A percentile compares a stretch with the other conserved stretches of the same genome.
These are phyloP conservation scores for Agrochola lychnidis DNA, from an alignment of 2,888 invertebrate genomes.

Conservation along the genomic window DNA sequence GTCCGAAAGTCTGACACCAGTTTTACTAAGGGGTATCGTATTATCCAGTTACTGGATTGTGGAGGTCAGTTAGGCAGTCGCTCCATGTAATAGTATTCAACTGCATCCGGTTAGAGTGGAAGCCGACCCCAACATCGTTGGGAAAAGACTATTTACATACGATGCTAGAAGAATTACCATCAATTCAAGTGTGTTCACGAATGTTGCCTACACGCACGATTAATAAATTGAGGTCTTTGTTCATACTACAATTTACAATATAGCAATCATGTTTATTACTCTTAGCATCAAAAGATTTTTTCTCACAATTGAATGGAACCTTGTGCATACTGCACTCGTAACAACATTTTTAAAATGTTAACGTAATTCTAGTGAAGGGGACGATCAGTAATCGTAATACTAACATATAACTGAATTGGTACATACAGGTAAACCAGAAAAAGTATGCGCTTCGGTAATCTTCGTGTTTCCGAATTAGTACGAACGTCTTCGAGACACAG, in stretches of 20 bases:
- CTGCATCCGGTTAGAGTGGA: too few relatives aligned
- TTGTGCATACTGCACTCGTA: conserved; percentile 45
- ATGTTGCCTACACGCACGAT: conserved; percentile 10
- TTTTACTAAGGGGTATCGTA: too few relatives aligned
- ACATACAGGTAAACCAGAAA: background rate
- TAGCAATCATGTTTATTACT: conserved; percentile 16
- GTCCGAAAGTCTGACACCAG: too few relatives aligned
- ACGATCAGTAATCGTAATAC: conserved; percentile 34
- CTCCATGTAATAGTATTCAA: too few relatives aligned
- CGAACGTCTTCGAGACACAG: too few relatives aligned
- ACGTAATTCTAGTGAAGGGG: conserved; percentile 53
- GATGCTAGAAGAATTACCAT: background rate
- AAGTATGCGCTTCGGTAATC: background rate
- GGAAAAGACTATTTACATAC: too few relatives aligned
- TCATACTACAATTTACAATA: conserved; percentile 26
- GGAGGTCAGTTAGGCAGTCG: too few relatives aligned
- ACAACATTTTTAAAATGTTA: conserved; percentile 35
- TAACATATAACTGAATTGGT: background rate
- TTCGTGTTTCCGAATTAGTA: background rate
- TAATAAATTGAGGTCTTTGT: conserved; percentile 36
- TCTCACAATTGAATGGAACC: conserved; percentile 27
- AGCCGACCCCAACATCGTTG: too few relatives aligned
- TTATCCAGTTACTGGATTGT: too few relatives aligned
- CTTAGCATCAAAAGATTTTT: conserved; percentile 4
- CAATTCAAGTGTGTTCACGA: background rate